Percentiles rank a stretch among this genome's conserved stretches.
phyloP scores from a whole-genome alignment of 2,888 invertebrate species.

The Dilophus febrilis region DNA sequence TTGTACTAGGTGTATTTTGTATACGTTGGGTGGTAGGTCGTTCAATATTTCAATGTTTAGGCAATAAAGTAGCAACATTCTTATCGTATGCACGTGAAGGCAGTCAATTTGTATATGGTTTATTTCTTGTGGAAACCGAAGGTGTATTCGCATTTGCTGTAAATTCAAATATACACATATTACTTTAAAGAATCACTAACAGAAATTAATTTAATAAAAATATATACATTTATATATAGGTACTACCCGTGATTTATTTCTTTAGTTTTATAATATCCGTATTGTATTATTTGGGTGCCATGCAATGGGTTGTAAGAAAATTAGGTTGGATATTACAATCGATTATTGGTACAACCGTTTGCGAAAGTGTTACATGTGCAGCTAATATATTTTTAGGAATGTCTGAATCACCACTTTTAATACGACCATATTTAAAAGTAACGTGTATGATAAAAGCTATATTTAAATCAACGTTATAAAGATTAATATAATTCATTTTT shows the following conservation, averaged over 20 bases:
- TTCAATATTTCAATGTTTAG: slow-evolving; percentile 40
- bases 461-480: no score
- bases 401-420: slow-evolving; percentile 78
- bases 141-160: slow-evolving; percentile 76
- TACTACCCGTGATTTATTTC: slow-evolving; percentile 81
- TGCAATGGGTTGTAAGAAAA: slow-evolving; percentile 71
- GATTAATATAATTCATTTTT: no score
- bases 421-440: slow-evolving; percentile 66
- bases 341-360: slow-evolving; percentile 73
- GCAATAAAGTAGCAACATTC: slow-evolving; percentile 51
- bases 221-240: no score
- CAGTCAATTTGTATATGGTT: slow-evolving; percentile 70
- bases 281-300: slow-evolving; percentile 71
- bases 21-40: slow-evolving; percentile 72
- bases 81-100: slow-evolving; percentile 64
- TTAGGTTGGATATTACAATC: slow-evolving; percentile 60
- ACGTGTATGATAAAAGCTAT: no score
- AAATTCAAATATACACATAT: no score
- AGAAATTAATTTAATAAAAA: no score
- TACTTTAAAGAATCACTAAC: no score
- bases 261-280: slow-evolving; percentile 82
- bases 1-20: slow-evolving; percentile 65
- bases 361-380: slow-evolving; percentile 83
- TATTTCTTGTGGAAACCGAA: slow-evolving; percentile 37
- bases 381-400: slow-evolving; percentile 90